Evolutionary conservation across 64 coral and sea anemone species (phyloP), one percentile per base, ranked within the genome.

Genomic region (Exaiptasia diaphana): DNA sequence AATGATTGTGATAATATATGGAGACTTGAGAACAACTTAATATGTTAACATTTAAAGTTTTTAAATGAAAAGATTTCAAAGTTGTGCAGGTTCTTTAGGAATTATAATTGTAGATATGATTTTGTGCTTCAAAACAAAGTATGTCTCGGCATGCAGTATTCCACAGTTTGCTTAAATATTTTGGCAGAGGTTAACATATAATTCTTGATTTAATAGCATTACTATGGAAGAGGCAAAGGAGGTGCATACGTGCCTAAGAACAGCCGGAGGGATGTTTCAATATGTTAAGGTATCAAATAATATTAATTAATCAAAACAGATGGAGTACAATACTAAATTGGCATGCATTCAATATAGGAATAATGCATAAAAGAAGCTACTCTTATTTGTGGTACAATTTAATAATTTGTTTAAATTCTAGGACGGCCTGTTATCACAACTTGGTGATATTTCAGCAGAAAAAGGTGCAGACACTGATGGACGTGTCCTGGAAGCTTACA

Each of bases 221-320:
- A 70, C 89, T 38, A 99, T 99, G 95, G 95, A 93, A 35, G 95
- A 99, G 77, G 95, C 95, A 24, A 99, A 99, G 55, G 95, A 99
- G 57, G 95, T 99, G 14, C 95, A 99, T 26, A 85, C 79, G 3
- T 73, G 73, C 24, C 80, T 99, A 6, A 89, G 89, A 73, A 92
- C 85, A 61, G 95, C 95, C 41, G 95, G 71, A 40, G 95, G 95
- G 34, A 78, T 99, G 8, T 99, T 99, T 39, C 85, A 99, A 40
- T 93, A 80, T 88, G 89, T 92, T 5, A 99, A 99, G 85, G 95
- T 99, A 88, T 20, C 18, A 60, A 75, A 30, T n/a, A n/a, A n/a
- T n/a, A n/a, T 53, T 15, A 14, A 12, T 59, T 8, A 7, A 20
- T 20, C 4, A 8, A 20, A 0, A 28, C 11, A 10, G 20, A 18